phyloP scores from a whole-genome alignment of 2,113 vertebrate genomes.

The Cyanocitta stelleri region DNA sequence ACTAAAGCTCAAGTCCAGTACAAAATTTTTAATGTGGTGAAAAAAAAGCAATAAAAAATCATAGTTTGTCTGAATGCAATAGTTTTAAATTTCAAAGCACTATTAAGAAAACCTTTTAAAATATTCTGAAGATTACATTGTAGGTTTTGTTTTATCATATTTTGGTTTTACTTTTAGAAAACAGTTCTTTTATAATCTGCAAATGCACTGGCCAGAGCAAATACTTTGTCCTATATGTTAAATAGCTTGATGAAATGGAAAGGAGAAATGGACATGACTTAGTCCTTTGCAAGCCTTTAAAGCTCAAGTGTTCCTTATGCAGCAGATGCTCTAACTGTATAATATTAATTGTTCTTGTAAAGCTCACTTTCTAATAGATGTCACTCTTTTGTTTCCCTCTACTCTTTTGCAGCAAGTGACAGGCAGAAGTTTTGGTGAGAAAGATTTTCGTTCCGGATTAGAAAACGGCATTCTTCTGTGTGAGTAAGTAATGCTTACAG shows the following conservation, averaged over 20 bases:
- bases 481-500: conserved; percentile 83
- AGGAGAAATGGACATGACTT: neutral
- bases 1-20: neutral
- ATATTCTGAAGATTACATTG: neutral
- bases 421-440: conserved; percentile 88
- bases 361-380: neutral
- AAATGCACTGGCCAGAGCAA: neutral
- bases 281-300: neutral
- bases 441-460: conserved; percentile 85
- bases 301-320: neutral
- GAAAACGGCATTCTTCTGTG: conserved; percentile 94
- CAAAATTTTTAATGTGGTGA: neutral
- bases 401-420: conserved; percentile 85
- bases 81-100: neutral
- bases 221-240: neutral
- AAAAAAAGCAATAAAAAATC: neutral
- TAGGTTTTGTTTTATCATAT: neutral
- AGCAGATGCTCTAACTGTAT: neutral
- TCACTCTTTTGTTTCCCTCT: neutral
- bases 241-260: neutral
- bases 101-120: neutral
- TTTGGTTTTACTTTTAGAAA: neutral
- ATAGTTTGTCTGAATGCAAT: neutral
- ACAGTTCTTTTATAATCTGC: neutral
- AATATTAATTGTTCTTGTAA: neutral